Conservation (phyloP, 2,888 invertebrate species). For the Mongoloraphidia duomilia region DNA sequence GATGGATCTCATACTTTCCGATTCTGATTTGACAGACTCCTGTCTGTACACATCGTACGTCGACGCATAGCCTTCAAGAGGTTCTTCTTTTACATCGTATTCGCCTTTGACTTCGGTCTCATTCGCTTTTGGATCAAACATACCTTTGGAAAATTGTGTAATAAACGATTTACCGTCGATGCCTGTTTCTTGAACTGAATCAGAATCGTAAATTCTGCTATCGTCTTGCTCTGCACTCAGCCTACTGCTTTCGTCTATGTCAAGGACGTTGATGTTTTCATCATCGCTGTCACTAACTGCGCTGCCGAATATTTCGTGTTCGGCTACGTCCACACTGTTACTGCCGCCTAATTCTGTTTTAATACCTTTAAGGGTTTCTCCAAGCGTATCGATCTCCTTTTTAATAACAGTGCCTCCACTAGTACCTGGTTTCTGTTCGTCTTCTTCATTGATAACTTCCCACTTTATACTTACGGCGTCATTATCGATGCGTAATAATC, state of each 20-base stretch:
- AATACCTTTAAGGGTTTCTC: slow-evolving; percentile 16
- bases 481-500: slow-evolving; percentile 78
- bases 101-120: not conserved
- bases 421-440: slow-evolving; percentile 1
- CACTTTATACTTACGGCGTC: slow-evolving; percentile 78
- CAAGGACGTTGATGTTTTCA: slow-evolving; percentile 53
- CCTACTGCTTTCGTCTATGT: slow-evolving; percentile 64
- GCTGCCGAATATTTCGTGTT: slow-evolving; percentile 84
- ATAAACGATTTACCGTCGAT: slow-evolving; percentile 29
- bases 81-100: not conserved
- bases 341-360: slow-evolving; percentile 8
- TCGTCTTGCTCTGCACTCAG: slow-evolving; percentile 49
- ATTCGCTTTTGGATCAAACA: slow-evolving; percentile 27
- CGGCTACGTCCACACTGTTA: slow-evolving; percentile 32
- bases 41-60: slow-evolving; percentile 1
- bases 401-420: not conserved
- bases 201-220: slow-evolving; percentile 56
- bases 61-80: not conserved
- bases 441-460: slow-evolving; percentile 62
- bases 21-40: slow-evolving; percentile 3
- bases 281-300: slow-evolving; percentile 84
- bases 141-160: slow-evolving; percentile 46
- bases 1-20: slow-evolving; percentile 6
- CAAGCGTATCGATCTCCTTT: not conserved
- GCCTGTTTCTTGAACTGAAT: slow-evolving; percentile 34